Percentiles rank a stretch among this genome's conserved stretches.
These are phyloP conservation scores for Zelostemma sp. DNA, from an alignment of 1,140 invertebrate species.

Conservation along the genomic window DNA sequence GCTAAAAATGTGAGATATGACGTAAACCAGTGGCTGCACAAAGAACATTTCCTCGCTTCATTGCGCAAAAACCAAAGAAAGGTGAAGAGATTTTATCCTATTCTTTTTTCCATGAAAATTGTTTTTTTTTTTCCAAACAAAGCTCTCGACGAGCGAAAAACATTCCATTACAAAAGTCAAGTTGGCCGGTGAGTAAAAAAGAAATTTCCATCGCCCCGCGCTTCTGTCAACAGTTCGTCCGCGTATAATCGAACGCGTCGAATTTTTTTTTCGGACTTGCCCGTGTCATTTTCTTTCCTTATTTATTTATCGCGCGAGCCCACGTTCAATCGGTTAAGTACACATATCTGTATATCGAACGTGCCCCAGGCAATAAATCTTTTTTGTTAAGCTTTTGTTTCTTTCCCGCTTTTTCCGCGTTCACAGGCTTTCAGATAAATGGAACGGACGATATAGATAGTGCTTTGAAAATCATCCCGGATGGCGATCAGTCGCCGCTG, in stretches of 20 bases:
- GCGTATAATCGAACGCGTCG: not conserved
- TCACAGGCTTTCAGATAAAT: constrained; percentile 14
- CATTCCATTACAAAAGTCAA: too few species aligned
- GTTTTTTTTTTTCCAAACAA: too few species aligned
- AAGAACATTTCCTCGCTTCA: not conserved
- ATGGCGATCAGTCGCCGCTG: constrained; percentile 50
- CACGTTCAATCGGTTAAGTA: constrained; percentile 43
- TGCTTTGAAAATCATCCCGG: constrained; percentile 41
- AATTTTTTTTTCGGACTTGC: constrained; percentile 3
- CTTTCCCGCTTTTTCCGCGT: constrained; percentile 26
- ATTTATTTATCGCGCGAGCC: constrained; percentile 40
- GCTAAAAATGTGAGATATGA: not conserved
- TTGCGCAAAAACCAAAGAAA: too few species aligned
- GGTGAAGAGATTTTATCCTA: too few species aligned
- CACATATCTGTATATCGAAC: constrained; percentile 39
- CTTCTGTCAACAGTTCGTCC: not conserved
- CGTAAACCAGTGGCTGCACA: not conserved
- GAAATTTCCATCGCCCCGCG: too few species aligned
- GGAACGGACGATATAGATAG: constrained; percentile 32
- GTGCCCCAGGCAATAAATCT: constrained; percentile 44
- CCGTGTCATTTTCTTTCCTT: constrained; percentile 20
- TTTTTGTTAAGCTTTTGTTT: constrained; percentile 41
- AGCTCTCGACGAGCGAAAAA: too few species aligned
- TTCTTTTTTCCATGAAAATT: too few species aligned
- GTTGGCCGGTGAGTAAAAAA: too few species aligned